A percentile compares a stretch with the other conserved stretches of the same genome.
Conservation (phyloP, 2,888 invertebrate species). For the Elysia crispata region DNA sequence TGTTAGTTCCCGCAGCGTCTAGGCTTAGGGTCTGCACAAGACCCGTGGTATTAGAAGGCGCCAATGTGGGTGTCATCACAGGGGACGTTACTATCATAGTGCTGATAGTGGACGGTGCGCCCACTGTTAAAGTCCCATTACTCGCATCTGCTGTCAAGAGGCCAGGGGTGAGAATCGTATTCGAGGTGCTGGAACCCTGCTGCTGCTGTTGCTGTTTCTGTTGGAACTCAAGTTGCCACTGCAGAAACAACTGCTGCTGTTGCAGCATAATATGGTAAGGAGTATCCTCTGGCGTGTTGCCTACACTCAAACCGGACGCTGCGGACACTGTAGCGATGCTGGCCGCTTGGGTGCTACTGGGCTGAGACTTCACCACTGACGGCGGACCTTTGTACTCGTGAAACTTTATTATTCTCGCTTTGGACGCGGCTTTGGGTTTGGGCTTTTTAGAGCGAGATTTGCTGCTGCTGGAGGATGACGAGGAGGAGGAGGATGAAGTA, state of each 20-base stretch:
- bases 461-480: constrained; percentile 51
- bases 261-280: constrained; percentile 82
- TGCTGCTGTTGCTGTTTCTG: constrained; percentile 80
- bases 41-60: constrained; percentile 12
- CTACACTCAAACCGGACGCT: too few relatives aligned
- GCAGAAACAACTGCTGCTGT: constrained; percentile 94
- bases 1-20: constrained; percentile 47
- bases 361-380: constrained; percentile 85
- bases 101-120: constrained; percentile 50
- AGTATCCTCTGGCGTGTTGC: constrained; percentile 52
- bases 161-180: not conserved
- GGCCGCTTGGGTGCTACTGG: constrained; percentile 43
- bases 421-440: constrained; percentile 87
- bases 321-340: constrained; percentile 39
- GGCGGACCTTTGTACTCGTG: constrained; percentile 92
- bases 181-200: constrained; percentile 58
- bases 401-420: constrained; percentile 94
- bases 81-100: constrained; percentile 58
- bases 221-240: constrained; percentile 89
- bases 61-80: constrained; percentile 49
- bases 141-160: constrained; percentile 45
- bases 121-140: constrained; percentile 30
- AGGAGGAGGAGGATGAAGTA: constrained; percentile 32
- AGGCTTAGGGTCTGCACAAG: constrained; percentile 11
- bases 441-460: constrained; percentile 82